Conservation (phyloP, 2,113 vertebrate species). For the Epinephelus cyanopodus region DNA sequence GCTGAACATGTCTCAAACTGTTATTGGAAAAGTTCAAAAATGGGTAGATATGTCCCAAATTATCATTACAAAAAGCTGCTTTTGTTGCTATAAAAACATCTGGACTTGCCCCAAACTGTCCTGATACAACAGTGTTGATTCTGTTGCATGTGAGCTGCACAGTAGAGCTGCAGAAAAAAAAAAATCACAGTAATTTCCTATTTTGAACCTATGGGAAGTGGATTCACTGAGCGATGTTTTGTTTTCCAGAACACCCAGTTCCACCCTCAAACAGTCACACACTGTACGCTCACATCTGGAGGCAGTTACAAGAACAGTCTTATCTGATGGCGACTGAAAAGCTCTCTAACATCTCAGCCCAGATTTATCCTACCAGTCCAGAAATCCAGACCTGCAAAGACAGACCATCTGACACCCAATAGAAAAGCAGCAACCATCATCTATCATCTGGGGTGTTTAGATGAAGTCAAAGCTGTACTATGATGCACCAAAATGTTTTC, state of each 20-base stretch:
- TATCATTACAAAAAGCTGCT: no score
- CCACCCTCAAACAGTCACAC: background rate
- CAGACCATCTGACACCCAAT: background rate
- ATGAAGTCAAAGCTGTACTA: background rate
- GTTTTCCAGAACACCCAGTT: background rate
- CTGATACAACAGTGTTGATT: background rate
- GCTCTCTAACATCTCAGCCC: background rate
- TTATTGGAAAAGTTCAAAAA: no score
- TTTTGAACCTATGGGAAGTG: background rate
- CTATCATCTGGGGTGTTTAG: background rate
- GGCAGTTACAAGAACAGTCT: background rate
- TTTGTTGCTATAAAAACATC: no score
- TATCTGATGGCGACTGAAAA: background rate
- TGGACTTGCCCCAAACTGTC: no score
- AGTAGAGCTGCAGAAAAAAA: background rate
- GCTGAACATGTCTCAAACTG: no score
- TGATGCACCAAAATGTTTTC: background rate
- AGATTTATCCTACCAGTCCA: background rate
- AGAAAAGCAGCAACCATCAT: constrained; percentile 2
- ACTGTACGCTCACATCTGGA: background rate
- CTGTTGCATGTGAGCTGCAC: constrained; percentile 2
- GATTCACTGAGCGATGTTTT: background rate
- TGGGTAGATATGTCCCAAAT: no score
- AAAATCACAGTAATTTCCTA: background rate
- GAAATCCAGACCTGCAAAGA: background rate